Base-by-base conservation (phyloP, 2,888 invertebrate genomes). In the Minunthozetes semirufus region DNA sequence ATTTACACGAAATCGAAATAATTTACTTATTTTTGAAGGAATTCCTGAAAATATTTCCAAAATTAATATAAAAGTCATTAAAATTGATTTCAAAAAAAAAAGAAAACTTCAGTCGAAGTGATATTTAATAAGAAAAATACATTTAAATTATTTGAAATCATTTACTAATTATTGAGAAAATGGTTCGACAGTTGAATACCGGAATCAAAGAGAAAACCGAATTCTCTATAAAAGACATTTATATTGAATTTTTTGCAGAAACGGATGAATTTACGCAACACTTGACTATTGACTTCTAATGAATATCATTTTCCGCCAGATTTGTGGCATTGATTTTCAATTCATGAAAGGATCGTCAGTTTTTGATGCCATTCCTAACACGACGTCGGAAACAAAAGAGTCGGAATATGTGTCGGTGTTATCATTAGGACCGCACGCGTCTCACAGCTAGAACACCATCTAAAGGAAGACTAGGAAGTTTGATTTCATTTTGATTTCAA, bases 391-490 rank as follows among this genome's bases (percentile, higher is more conserved):
- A 63, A 13, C 29, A 33, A 63, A 63, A n/a, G 56, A 25, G 25
- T 56, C 56, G 25, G 56, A 22, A n/a, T 19, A 22, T 13, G 13
- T 61, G 27, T 29, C 27, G 33, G 33, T 33, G 13, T 63, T 63
- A 63, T 33, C 15, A 63, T 61, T 61, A 61, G 25, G 17, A 19
- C 63, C 63, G 63, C 63, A 63, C 63, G 63, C 63, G 63, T 63
- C 63, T 15, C 9, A 63, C 63, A 6, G 50, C 3, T 25, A 56
- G 11, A 22, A 63, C 38, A 56, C 11, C 48, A 48, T 8, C 33
- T 6, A 56, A 56, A 33, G 33, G 33, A 33, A 33, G 33, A 33
- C 33, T 33, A 33, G 33, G 33, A 33, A 33, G 33, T 33, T n/a
- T 33, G 33, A 33, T 33, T 33, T 33, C 3, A 33, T 33, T 33